These are phyloP conservation scores for Garra rufa DNA, from an alignment of 2,113 vertebrate species.

Conservation along the genomic window DNA sequence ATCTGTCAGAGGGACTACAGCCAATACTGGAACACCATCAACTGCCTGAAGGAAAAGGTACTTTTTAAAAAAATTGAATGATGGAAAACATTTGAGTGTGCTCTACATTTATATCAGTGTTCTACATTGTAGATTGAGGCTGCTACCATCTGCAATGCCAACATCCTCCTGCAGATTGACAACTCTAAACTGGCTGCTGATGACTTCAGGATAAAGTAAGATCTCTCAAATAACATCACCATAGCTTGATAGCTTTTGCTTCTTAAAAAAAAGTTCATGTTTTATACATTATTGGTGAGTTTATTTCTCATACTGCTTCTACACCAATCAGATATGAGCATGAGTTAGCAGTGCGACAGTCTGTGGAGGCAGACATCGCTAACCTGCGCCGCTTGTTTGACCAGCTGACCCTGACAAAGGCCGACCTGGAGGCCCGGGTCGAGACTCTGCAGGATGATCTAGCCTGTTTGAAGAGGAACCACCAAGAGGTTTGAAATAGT, in stretches of 20 bases:
- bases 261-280: not conserved
- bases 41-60: constrained; percentile 89
- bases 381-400: constrained; percentile 87
- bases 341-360: constrained; percentile 83
- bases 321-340: constrained; percentile 82
- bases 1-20: constrained; percentile 81
- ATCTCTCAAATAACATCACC: not conserved
- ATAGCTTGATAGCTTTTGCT: too few species aligned
- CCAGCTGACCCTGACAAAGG: constrained; percentile 86
- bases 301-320: not conserved
- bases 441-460: constrained; percentile 89
- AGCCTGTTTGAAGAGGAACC: constrained; percentile 90
- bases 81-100: not conserved
- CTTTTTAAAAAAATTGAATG: too few species aligned
- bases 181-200: too few species aligned
- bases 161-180: too few species aligned
- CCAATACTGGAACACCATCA: constrained; percentile 85
- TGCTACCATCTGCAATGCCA: too few species aligned
- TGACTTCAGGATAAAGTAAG: constrained; percentile 33
- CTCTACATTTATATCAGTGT: constrained; percentile 5
- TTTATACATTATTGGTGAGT: not conserved
- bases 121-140: too few species aligned
- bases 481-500: constrained; percentile 81
- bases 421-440: constrained; percentile 91
- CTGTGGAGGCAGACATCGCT: constrained; percentile 88